Evolutionary conservation across 2,888 invertebrate species (phyloP), one percentile per base, ranked within the genome.

Genomic region (Ypsolopha scabrella): DNA sequence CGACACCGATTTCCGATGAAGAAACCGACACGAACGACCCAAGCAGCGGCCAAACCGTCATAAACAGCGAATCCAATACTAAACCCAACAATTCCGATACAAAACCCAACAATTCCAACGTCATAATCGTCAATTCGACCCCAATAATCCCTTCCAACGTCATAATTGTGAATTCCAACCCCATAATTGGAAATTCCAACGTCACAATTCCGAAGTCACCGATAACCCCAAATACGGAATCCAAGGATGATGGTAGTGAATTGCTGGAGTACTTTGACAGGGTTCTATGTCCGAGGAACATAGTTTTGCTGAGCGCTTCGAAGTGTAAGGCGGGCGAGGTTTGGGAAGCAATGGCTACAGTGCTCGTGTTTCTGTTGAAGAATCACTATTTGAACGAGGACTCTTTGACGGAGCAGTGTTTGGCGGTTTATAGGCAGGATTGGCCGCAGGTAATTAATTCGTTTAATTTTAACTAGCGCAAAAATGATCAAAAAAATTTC

Each of bases 401-500:
- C 46, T 79, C 86, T 1, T 68, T 93, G 8, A 91, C 91, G 58
- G 88, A 90, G 48, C 90, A 92, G 59, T 91, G 92, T 59, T 74
- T 92, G 39, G 88, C 90, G 1, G 87, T 93, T 10, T 92, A 92
- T 53, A 87, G 90, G 58, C 87, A 88, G 57, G 90, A 92, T 53
- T 93, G 92, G 92, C 72, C 89, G 0, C 80, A 87, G 74, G 90
- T 90, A 37, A 11, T 14, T 9, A 6, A 6, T 2, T 11, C 13
- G 38, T 38, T 13, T 6, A 38, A 11, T 35, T 2, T 13, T 13
- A n/a, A 13, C 4, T 48, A 13, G n/a, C 6, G 9, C 6, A 14
- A 4, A 6, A 11, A 9, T 48, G n/a, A 48, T 14, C 38, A 7
- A 36, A 6, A 11, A 6, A 13, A 48, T 13, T 39, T 13, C 37